These are phyloP conservation scores for Pristionchus fissidentatus DNA, from an alignment of 2,888 invertebrate species.

Conservation along the genomic window DNA sequence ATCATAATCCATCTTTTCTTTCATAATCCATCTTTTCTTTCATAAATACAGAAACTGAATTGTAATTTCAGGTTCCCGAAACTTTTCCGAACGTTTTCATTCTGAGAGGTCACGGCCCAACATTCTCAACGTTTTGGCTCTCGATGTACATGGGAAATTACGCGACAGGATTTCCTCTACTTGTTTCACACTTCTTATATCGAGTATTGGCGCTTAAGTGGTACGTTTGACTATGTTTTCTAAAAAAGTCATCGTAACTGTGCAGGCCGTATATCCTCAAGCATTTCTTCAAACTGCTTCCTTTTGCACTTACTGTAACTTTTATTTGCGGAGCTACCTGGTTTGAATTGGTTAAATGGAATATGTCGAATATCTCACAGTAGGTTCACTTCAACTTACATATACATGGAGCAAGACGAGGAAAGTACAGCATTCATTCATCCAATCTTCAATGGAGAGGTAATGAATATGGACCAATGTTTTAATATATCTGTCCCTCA, in stretches of 20 bases:
- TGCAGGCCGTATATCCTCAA: neutral
- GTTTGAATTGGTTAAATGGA: neutral
- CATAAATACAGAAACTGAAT: no score
- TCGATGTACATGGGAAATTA: slow-evolving; percentile 10
- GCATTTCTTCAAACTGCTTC: neutral
- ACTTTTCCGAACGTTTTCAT: slow-evolving; percentile 14
- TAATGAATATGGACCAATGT: no score
- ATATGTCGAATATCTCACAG: neutral
- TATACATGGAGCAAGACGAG: neutral
- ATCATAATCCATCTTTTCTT: no score
- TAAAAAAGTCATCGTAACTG: neutral
- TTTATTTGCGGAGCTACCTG: neutral
- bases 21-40: neutral
- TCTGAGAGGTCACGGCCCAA: neutral
- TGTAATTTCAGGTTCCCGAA: slow-evolving; percentile 36
- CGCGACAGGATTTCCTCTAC: slow-evolving; percentile 5
- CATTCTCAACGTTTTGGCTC: neutral
- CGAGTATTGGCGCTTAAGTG: neutral
- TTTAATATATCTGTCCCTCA: no score
- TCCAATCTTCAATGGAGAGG: neutral
- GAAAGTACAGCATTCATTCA: neutral
- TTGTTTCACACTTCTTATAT: slow-evolving; percentile 1
- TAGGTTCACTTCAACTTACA: neutral
- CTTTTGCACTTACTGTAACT: neutral
- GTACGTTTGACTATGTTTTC: neutral